phyloP scores from a whole-genome alignment of 2,113 vertebrate genomes.

The Nesoenas mayeri region DNA sequence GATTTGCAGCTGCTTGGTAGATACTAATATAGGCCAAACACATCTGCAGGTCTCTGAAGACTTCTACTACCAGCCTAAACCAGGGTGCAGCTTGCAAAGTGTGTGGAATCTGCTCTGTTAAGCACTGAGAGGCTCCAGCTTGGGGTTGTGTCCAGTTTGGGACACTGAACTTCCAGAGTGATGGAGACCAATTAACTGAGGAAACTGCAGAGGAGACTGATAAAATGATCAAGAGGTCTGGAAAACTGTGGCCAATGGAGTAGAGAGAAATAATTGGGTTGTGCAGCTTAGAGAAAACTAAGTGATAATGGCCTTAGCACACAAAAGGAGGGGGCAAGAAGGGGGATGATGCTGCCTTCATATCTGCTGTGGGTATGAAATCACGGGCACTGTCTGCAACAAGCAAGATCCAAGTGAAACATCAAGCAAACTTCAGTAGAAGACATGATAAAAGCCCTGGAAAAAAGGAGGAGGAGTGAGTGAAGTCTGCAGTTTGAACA shows the following conservation, averaged over 20 bases:
- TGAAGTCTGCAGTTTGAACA: neutral
- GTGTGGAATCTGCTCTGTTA: neutral
- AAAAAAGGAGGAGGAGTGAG: neutral
- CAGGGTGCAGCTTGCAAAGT: accelerated
- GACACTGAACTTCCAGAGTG: neutral
- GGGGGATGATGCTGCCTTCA: neutral
- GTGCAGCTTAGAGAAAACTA: neutral
- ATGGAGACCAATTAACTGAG: neutral
- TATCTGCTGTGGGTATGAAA: neutral
- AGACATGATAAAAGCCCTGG: neutral
- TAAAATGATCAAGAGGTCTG: neutral
- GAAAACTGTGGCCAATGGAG: neutral
- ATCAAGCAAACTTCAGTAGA: neutral
- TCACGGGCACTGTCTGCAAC: neutral
- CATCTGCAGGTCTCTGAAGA: neutral
- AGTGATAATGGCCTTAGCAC: neutral
- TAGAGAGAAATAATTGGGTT: neutral
- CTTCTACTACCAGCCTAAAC: neutral
- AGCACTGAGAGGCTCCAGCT: neutral
- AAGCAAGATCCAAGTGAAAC: neutral
- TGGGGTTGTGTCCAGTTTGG: neutral
- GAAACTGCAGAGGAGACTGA: neutral
- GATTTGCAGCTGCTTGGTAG: neutral
- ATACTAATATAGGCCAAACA: neutral
- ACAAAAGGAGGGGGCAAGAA: neutral